Evolutionary conservation across 2,797 vertebrate species (phyloP).

Genomic region (Enteromius unitaeniatus): DNA sequence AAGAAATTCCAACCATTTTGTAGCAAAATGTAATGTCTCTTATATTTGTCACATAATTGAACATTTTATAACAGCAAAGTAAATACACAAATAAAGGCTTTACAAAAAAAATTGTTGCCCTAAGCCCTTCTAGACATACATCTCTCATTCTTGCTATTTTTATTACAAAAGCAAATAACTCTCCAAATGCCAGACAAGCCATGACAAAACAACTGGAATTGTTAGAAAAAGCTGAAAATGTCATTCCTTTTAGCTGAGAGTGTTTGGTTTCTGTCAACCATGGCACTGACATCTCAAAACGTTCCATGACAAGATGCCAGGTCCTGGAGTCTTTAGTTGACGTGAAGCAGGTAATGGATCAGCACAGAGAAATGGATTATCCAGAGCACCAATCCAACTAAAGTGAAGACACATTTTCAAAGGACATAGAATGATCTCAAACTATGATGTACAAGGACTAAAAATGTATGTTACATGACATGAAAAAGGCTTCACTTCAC

Average conservation of each 20-base stretch:
- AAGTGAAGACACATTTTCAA: conserved; percentile 1
- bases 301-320: conserved; percentile 29
- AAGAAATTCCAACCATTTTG: background rate
- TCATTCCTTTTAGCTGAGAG: conserved; percentile 39
- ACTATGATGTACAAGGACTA: background rate
- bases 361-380: background rate
- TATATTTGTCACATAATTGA: background rate
- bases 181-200: conserved; percentile 17
- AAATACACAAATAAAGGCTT: background rate
- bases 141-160: conserved; percentile 4
- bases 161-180: conserved; percentile 19
- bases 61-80: background rate
- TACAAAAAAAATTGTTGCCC: background rate
- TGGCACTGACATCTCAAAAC: conserved; percentile 22
- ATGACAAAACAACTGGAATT: conserved; percentile 18
- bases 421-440: background rate
- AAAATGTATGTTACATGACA: conserved; percentile 12
- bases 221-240: conserved; percentile 41
- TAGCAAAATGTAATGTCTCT: background rate
- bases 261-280: conserved; percentile 33
- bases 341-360: background rate
- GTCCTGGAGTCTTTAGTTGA: conserved; percentile 3
- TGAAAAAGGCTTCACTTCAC: background rate
- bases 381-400: background rate
- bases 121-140: background rate